These are phyloP conservation scores for Andricus quercusramuli DNA, from an alignment of 2,888 invertebrate genomes.

Conservation along the genomic window DNA sequence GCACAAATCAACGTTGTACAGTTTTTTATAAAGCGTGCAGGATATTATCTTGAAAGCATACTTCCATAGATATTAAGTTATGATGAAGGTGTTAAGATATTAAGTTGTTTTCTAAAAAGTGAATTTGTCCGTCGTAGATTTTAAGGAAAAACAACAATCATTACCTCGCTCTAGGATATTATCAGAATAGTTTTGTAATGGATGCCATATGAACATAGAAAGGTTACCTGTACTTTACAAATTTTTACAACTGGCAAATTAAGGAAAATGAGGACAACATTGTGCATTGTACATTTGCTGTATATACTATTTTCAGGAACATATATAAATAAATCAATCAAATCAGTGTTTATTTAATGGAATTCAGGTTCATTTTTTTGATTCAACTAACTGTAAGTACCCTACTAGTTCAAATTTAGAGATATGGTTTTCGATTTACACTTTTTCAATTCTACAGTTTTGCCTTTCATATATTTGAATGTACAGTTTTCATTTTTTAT, in stretches of 20 bases:
- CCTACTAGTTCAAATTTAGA: too few relatives aligned
- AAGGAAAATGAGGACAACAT: not conserved
- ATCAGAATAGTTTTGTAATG: not conserved
- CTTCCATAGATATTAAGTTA: not conserved
- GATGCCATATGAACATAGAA: not conserved
- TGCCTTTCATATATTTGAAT: too few relatives aligned
- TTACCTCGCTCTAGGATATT: slow-evolving; percentile 2
- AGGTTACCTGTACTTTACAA: not conserved
- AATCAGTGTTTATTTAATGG: too few relatives aligned
- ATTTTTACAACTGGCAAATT: not conserved
- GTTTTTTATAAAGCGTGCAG: not conserved
- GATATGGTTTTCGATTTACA: too few relatives aligned
- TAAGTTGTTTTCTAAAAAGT: not conserved
- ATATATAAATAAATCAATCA: too few relatives aligned
- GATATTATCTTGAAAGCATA: slow-evolving; percentile 2
- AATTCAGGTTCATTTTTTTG: too few relatives aligned
- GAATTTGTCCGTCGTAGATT: not conserved
- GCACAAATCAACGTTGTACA: not conserved
- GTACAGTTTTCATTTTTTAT: not conserved
- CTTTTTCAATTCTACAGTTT: too few relatives aligned
- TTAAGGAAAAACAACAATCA: slow-evolving; percentile 7
- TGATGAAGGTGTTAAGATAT: not conserved
- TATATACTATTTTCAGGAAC: too few relatives aligned
- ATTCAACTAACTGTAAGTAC: too few relatives aligned
- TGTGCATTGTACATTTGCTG: not conserved